These are phyloP conservation scores for Coleophora flavipennella DNA, from an alignment of 2,888 invertebrate species.

Conservation along the genomic window DNA sequence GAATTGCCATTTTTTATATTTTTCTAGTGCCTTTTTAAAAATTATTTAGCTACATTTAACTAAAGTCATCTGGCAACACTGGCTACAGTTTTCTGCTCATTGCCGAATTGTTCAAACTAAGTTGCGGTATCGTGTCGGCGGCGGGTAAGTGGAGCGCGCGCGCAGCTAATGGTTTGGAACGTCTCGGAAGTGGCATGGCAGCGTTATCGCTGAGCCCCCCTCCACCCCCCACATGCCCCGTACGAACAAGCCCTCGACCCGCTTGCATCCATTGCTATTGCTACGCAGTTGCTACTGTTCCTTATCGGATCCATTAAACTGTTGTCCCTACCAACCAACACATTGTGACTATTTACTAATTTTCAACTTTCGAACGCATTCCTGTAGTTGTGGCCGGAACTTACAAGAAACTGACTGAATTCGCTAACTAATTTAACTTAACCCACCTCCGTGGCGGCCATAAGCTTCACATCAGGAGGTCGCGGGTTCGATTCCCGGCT, in stretches of 20 bases:
- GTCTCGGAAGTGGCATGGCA: constrained; percentile 39
- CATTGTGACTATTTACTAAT: not conserved
- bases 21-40: too few relatives aligned
- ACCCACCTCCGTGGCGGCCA: too few relatives aligned
- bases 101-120: constrained; percentile 10
- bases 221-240: constrained; percentile 9
- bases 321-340: not conserved
- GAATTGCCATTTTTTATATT: too few relatives aligned
- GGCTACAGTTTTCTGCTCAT: too few relatives aligned
- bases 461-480: too few relatives aligned
- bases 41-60: too few relatives aligned
- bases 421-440: too few relatives aligned
- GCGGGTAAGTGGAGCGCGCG: constrained; percentile 21
- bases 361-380: too few relatives aligned
- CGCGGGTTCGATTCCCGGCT: too few relatives aligned
- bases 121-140: constrained; percentile 9
- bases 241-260: constrained; percentile 30
- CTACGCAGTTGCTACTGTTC: not conserved
- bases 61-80: too few relatives aligned
- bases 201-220: constrained; percentile 33
- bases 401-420: too few relatives aligned
- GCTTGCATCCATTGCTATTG: constrained; percentile 25
- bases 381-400: too few relatives aligned
- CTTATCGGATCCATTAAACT: not conserved
- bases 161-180: constrained; percentile 59